These are phyloP conservation scores for Callocephalon fimbriatum DNA, from an alignment of 2,113 vertebrate species.

Conservation along the genomic window DNA sequence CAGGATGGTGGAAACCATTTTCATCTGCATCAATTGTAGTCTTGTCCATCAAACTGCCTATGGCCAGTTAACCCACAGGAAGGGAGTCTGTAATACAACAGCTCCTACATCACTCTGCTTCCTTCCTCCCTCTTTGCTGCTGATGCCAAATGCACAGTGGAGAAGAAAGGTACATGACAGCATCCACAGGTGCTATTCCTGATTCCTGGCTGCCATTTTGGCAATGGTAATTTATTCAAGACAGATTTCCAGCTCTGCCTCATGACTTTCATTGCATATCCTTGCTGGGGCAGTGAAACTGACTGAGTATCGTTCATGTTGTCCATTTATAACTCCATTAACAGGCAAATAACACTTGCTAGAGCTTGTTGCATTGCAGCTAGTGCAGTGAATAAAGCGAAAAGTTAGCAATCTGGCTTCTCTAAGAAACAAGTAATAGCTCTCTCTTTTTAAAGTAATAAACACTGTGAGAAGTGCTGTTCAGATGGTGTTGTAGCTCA, in stretches of 20 bases:
- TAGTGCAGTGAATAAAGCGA: background rate
- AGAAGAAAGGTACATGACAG: background rate
- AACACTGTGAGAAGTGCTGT: background rate
- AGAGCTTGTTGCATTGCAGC: background rate
- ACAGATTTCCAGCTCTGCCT: background rate
- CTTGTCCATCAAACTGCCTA: background rate
- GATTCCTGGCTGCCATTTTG: background rate
- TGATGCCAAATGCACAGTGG: background rate
- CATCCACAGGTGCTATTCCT: background rate
- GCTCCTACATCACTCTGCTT: background rate
- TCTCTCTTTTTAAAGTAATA: background rate
- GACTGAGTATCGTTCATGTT: accelerated
- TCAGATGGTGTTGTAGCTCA: background rate
- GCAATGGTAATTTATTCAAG: background rate
- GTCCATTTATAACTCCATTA: background rate
- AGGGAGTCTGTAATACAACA: background rate
- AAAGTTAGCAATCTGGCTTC: background rate
- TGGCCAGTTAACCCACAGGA: constrained; percentile 14
- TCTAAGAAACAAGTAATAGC: background rate
- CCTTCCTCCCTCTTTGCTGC: constrained; percentile 5
- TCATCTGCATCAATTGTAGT: background rate
- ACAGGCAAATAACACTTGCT: background rate
- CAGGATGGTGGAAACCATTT: background rate
- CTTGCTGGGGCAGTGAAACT: background rate
- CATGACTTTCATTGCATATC: accelerated